phyloP scores from a whole-genome alignment of 2,797 vertebrate species.

The Myripristis murdjan region DNA sequence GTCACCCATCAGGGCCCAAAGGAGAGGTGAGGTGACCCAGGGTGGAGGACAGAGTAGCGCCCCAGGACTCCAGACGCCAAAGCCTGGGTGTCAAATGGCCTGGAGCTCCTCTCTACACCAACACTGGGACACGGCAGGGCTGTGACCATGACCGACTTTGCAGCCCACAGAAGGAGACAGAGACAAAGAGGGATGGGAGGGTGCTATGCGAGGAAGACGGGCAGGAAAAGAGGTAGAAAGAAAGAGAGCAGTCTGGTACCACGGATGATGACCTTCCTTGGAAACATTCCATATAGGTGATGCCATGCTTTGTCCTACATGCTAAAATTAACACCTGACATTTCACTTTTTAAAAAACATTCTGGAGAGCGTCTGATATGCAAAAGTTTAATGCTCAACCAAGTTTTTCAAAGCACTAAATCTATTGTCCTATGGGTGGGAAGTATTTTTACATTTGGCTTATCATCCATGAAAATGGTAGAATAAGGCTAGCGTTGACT shows the following conservation, averaged over 20 bases:
- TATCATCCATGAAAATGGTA: conserved; percentile 66
- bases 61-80: conserved; percentile 75
- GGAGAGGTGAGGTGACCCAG: conserved; percentile 78
- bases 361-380: conserved; percentile 31
- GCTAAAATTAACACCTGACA: conserved; percentile 73
- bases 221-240: conserved; percentile 57
- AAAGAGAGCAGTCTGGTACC: conserved; percentile 64
- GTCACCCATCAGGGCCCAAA: conserved; percentile 75
- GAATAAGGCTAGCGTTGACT: conserved; percentile 65
- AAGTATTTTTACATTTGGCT: conserved; percentile 72
- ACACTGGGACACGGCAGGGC: conserved; percentile 73
- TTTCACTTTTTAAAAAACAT: conserved; percentile 60
- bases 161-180: conserved; percentile 78
- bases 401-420: conserved; percentile 50
- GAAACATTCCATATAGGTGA: conserved; percentile 74
- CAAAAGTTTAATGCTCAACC: conserved; percentile 63
- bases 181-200: conserved; percentile 75
- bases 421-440: conserved; percentile 62
- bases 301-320: conserved; percentile 80
- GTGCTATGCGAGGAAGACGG: conserved; percentile 59
- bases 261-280: conserved; percentile 78
- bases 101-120: conserved; percentile 58
- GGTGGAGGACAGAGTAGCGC: conserved; percentile 80
- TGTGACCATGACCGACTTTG: conserved; percentile 86
- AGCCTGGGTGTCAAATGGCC: conserved; percentile 80